These are phyloP conservation scores for Karalla daura DNA, from an alignment of 2,797 vertebrate genomes.

Conservation along the genomic window DNA sequence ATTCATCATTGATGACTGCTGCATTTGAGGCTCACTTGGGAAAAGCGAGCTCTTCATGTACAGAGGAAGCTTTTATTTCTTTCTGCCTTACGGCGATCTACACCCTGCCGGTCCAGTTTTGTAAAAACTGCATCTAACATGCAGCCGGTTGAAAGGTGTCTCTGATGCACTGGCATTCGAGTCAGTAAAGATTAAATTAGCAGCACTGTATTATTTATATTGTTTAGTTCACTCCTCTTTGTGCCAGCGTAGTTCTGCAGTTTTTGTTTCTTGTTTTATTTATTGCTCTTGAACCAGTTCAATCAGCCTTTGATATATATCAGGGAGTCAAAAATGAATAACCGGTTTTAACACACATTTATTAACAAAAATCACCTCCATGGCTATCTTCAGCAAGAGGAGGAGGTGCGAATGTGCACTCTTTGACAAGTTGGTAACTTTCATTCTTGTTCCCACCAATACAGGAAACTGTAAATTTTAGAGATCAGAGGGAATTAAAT, in stretches of 20 bases:
- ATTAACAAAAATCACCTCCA: background rate
- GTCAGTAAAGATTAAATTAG: constrained; percentile 6
- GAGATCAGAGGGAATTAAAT: background rate
- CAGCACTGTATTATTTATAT: background rate
- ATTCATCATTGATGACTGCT: constrained; percentile 48
- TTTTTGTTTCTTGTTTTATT: background rate
- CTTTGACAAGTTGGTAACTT: background rate
- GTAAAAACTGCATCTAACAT: background rate
- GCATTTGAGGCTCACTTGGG: constrained; percentile 25
- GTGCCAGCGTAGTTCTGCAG: background rate
- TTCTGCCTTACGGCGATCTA: background rate
- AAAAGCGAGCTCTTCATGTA: constrained; percentile 11
- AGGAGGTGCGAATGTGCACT: background rate
- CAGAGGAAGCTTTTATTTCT: constrained; percentile 18
- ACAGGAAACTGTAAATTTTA: background rate
- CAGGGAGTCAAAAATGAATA: background rate
- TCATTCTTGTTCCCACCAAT: background rate
- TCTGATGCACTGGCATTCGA: background rate
- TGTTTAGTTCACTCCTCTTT: background rate
- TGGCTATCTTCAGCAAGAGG: background rate
- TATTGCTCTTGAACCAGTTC: background rate
- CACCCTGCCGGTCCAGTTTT: background rate
- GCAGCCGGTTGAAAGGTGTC: background rate
- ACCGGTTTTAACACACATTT: background rate
- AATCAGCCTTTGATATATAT: background rate